A percentile compares a stretch with the other conserved stretches of the same genome.
phyloP scores from a whole-genome alignment of 2,797 vertebrate genomes.

The Cottoperca gobio region DNA sequence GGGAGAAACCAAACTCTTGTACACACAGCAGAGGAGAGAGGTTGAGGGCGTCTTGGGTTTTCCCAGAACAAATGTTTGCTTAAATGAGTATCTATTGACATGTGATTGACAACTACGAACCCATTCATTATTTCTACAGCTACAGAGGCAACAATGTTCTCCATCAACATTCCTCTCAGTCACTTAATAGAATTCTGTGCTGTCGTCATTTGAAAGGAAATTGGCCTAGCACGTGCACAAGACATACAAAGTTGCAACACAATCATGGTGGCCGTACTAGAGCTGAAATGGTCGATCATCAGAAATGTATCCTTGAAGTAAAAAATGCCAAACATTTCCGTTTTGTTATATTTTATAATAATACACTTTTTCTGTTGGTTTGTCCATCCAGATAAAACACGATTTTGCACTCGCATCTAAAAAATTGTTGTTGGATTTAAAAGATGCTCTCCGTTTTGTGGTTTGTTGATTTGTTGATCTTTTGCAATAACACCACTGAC shows the following conservation, averaged over 20 bases:
- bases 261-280: too few relatives aligned
- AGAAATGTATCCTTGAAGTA: too few relatives aligned
- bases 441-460: not conserved
- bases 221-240: too few relatives aligned
- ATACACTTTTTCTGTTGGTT: too few relatives aligned
- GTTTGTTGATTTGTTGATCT: not conserved
- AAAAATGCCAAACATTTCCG: too few relatives aligned
- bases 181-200: not conserved
- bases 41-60: not conserved
- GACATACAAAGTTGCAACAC: too few relatives aligned
- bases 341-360: too few relatives aligned
- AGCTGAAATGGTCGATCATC: too few relatives aligned
- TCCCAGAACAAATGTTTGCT: not conserved
- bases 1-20: not conserved
- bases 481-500: not conserved
- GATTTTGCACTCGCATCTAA: not conserved
- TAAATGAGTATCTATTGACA: not conserved
- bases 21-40: not conserved
- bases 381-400: not conserved
- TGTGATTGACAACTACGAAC: not conserved
- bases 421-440: conserved; percentile 4
- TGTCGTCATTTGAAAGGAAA: not conserved
- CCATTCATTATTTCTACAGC: not conserved
- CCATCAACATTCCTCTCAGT: not conserved
- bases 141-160: not conserved